Conservation (phyloP, 2,797 vertebrate genomes). For the Microhierax caerulescens region DNA sequence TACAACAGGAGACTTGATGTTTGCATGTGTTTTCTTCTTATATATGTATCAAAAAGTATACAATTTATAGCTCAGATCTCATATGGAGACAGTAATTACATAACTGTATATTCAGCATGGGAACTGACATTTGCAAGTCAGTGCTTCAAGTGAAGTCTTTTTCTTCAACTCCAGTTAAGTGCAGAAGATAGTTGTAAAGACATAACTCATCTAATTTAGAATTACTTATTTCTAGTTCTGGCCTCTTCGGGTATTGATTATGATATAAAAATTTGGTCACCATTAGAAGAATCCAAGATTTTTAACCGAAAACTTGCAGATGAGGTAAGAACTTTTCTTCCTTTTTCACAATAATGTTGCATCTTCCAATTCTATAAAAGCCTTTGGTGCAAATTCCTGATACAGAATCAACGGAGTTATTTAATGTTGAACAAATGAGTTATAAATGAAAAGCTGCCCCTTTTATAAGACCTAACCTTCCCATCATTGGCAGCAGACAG, state of each 20-base stretch:
- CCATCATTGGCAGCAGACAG: not conserved
- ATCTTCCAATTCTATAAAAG: not conserved
- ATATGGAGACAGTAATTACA: not conserved
- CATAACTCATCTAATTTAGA: not conserved
- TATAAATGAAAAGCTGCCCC: not conserved
- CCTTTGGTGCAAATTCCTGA: not conserved
- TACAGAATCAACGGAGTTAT: not conserved
- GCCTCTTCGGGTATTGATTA: conserved; percentile 99
- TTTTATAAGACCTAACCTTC: not conserved
- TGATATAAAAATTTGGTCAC: conserved; percentile 98
- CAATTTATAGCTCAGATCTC: not conserved
- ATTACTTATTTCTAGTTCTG: conserved; percentile 82
- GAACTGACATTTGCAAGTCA: not conserved
- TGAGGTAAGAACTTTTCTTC: conserved; percentile 82
- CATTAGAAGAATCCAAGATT: conserved; percentile 88
- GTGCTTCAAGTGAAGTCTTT: not conserved
- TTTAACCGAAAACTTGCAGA: conserved; percentile 95
- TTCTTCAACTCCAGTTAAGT: not conserved
- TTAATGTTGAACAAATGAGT: not conserved
- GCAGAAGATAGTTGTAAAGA: not conserved
- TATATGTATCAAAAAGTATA: not conserved
- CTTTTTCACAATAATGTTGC: not conserved
- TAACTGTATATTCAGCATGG: not conserved
- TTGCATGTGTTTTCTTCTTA: not conserved
- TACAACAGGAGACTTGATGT: not conserved